Evolutionary conservation across 2,888 invertebrate genomes (phyloP).

Genomic region (Pachymerium ferrugineum): DNA sequence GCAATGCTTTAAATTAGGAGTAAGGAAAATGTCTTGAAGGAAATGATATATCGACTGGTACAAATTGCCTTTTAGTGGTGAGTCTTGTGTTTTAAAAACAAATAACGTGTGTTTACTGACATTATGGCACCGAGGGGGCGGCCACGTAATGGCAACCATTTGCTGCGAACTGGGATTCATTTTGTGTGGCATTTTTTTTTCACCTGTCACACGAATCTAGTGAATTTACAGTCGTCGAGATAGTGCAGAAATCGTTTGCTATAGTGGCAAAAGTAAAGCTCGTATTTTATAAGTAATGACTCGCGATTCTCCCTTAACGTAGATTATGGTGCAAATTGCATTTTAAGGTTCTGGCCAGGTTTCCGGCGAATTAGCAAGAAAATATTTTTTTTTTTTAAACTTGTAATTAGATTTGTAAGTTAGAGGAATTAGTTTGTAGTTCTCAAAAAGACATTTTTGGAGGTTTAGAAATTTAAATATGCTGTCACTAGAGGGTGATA

Average conservation of each 20-base stretch:
- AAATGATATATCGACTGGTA: conserved; percentile 3
- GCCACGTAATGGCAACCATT: neutral
- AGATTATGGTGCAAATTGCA: neutral
- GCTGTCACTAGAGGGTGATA: too few species aligned
- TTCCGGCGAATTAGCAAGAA: conserved; percentile 1
- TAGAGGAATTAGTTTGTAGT: too few species aligned
- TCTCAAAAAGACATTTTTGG: too few species aligned
- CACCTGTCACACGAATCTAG: neutral
- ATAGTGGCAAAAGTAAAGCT: neutral
- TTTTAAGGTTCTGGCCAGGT: conserved; percentile 4
- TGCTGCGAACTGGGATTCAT: conserved; percentile 13
- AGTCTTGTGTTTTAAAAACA: conserved; percentile 1
- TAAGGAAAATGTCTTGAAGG: neutral
- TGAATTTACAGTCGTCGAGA: conserved; percentile 10
- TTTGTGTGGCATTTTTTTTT: neutral
- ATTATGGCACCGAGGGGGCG: conserved; percentile 16
- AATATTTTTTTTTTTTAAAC: neutral
- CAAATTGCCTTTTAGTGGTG: conserved; percentile 14
- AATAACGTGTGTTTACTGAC: conserved; percentile 15
- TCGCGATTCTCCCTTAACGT: neutral
- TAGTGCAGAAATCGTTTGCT: neutral
- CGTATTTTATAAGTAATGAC: conserved; percentile 6
- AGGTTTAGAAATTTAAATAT: too few species aligned
- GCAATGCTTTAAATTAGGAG: neutral
- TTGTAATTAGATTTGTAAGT: neutral